Evolutionary conservation across 2,888 invertebrate genomes (phyloP), one percentile per base, ranked within the genome.

Genomic region (Conomelus anceps): DNA sequence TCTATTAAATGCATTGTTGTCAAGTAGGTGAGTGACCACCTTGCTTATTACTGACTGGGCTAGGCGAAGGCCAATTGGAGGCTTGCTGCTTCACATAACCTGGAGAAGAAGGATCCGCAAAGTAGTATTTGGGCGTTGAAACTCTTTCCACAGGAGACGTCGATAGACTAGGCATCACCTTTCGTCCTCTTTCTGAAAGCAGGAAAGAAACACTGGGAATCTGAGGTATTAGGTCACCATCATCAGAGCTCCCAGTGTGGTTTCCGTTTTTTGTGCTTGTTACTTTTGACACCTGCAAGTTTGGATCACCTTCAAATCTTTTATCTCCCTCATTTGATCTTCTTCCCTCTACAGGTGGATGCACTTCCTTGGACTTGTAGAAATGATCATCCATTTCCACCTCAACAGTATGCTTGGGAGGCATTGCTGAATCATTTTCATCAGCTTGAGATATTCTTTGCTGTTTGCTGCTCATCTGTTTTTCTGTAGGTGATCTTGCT

Each of bases 11-110:
- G 20, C 63, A n/a, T 3, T 63, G n/a, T n/a, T n/a, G n/a, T 63
- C 63, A 63, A 63, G 63, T 63, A n/a, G 63, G 63, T n/a, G 63
- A 63, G 13, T 63, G 63, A n/a, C 63, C 63, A 0, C 63, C 63
- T 1, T 20, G 63, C 63, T 63, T 63, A n/a, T n/a, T n/a, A n/a
- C 3, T 26, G 0, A 86, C 26, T 0, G 86, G 86, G 84, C 85
- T 89, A 24, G 91, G 86, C 86, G 91, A 91, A 1, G 93, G 93
- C 96, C 96, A 96, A 91, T 95, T 94, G 90, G 95, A 95, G 0
- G 96, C 96, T 0, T 96, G 95, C 92, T 96, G 96, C 92, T 96
- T 95, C 0, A 96, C 96, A 91, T 95, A 96, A 3, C 96, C 96
- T 0, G 96, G 96, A 92, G 90, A 89, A 0, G 90, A 87, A n/a